Percentiles rank a stretch among this genome's conserved stretches.
phyloP scores from a whole-genome alignment of 2,888 invertebrate genomes.

The Anticlea derivata region DNA sequence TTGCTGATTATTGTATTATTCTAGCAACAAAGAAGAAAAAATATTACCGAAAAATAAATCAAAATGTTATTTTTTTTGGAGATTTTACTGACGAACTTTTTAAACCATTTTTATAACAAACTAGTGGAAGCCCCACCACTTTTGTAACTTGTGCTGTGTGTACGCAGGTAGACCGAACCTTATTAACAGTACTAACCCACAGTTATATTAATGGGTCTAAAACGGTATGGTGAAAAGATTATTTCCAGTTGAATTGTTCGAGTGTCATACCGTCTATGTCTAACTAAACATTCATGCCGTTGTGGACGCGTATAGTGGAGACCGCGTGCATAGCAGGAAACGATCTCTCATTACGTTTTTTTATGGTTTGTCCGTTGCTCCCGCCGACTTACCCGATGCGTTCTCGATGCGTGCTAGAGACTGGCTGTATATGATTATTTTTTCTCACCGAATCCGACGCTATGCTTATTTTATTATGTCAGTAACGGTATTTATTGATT shows the following conservation, averaged over 20 bases:
- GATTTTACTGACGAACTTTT: too few relatives aligned
- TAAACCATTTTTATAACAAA: too few relatives aligned
- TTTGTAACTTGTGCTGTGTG: too few relatives aligned
- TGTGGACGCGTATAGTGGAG: slow-evolving; percentile 39
- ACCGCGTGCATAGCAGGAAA: slow-evolving; percentile 70
- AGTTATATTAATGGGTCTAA: too few relatives aligned
- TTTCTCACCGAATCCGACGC: slow-evolving; percentile 40
- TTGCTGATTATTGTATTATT: too few relatives aligned
- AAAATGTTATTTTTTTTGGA: too few relatives aligned
- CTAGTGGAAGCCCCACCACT: too few relatives aligned
- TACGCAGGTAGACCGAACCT: not conserved
- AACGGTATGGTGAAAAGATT: too few relatives aligned
- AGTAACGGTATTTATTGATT: slow-evolving; percentile 25
- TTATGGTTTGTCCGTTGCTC: slow-evolving; percentile 77
- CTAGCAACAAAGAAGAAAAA: too few relatives aligned
- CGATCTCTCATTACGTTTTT: slow-evolving; percentile 81
- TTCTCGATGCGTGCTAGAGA: slow-evolving; percentile 45
- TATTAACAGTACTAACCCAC: not conserved
- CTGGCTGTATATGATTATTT: slow-evolving; percentile 47
- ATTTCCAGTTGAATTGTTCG: slow-evolving; percentile 5
- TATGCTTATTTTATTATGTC: slow-evolving; percentile 34
- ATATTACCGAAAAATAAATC: too few relatives aligned
- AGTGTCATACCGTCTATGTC: slow-evolving; percentile 15
- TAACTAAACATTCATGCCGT: slow-evolving; percentile 1
- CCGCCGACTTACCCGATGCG: slow-evolving; percentile 51